Percentiles rank a stretch among this genome's conserved stretches.
Evolutionary conservation across 2,888 invertebrate species (phyloP).

Genomic region (Crematogaster levior): DNA sequence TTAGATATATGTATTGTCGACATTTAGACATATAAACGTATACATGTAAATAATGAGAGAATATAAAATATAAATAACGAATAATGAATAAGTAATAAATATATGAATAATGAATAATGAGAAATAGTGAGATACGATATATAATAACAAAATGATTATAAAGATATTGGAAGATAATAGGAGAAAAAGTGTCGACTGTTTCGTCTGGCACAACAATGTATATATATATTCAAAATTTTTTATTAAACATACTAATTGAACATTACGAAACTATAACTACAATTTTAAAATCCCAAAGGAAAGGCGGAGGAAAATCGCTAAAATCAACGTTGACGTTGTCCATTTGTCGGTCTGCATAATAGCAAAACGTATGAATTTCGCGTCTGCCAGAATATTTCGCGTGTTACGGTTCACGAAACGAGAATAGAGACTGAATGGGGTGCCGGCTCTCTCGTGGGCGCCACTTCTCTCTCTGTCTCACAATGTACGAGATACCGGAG

Average conservation of each 20-base stretch:
- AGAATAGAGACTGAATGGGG: constrained; percentile 64
- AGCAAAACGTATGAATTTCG: constrained; percentile 46
- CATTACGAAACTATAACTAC: not conserved
- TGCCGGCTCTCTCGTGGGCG: constrained; percentile 17
- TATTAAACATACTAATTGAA: not conserved
- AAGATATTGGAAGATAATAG: not conserved
- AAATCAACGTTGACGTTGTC: not conserved
- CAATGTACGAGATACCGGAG: constrained; percentile 57
- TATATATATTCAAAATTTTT: not conserved
- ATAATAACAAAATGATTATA: not conserved
- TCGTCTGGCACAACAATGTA: not conserved
- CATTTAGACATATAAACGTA: too few relatives aligned
- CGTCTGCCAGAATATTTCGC: constrained; percentile 65
- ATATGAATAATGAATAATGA: too few relatives aligned
- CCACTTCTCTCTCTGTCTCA: constrained; percentile 45
- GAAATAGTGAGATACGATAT: not conserved
- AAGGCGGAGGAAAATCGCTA: not conserved
- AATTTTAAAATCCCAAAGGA: constrained; percentile 1
- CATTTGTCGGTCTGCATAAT: constrained; percentile 1
- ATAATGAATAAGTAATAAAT: too few relatives aligned
- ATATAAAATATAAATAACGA: too few relatives aligned
- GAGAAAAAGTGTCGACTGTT: not conserved
- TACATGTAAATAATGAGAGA: too few relatives aligned
- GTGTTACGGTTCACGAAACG: constrained; percentile 72
- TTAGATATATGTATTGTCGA: constrained; percentile 30